Percentiles rank a stretch among this genome's conserved stretches.
phyloP scores from a whole-genome alignment of 2,888 invertebrate genomes.

The Drosophila neonasuta region DNA sequence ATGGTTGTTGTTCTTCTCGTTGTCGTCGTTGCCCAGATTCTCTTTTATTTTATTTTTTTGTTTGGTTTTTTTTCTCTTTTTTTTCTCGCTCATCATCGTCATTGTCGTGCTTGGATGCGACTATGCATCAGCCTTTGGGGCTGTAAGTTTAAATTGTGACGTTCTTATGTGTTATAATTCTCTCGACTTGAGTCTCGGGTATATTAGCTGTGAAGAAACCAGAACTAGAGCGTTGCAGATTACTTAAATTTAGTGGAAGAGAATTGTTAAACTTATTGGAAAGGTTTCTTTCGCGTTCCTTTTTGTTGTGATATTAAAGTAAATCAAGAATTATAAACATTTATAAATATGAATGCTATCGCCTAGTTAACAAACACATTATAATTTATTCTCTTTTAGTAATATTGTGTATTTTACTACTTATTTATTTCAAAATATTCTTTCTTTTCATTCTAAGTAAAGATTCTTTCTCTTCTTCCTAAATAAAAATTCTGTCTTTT shows the following conservation, averaged over 20 bases:
- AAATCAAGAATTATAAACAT: no score
- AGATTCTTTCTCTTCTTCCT: no score
- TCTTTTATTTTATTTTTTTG: constrained; percentile 7
- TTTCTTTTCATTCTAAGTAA: no score
- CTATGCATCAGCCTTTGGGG: constrained; percentile 32
- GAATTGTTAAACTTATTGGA: no score
- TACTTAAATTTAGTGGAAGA: not conserved
- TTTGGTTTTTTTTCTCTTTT: constrained; percentile 6
- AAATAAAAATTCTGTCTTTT: no score
- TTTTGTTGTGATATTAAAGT: no score
- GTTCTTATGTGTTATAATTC: constrained; percentile 28
- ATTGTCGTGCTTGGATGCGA: constrained; percentile 37
- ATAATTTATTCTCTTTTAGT: no score
- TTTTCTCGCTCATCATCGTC: constrained; percentile 43
- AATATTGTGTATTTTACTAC: no score
- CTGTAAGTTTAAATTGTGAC: constrained; percentile 30
- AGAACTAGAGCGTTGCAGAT: not conserved
- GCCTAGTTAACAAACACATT: no score
- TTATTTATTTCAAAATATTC: no score
- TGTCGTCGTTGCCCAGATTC: constrained; percentile 23
- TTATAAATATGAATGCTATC: no score
- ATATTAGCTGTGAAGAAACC: not conserved
- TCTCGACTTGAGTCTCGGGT: not conserved
- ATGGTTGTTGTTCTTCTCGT: constrained; percentile 28
- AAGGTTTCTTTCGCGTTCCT: no score